Base-by-base conservation (phyloP, 2,113 vertebrate genomes). In the Ascaphus truei region DNA sequence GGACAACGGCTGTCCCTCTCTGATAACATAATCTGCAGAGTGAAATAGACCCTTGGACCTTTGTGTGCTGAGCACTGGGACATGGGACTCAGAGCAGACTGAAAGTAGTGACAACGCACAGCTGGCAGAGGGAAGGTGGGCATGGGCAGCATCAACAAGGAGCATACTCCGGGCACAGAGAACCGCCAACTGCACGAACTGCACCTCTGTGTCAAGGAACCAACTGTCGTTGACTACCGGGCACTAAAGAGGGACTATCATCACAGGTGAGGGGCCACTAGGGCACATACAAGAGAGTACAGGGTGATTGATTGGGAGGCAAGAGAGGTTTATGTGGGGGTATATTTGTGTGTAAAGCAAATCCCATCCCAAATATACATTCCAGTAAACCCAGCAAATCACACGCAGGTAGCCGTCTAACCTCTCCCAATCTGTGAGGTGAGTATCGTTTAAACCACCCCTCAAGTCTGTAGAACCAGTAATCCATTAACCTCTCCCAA, bases 211-310 rank as follows among this genome's bases (percentile, higher is more conserved):
- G 30, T 48, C 31, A 67, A 57, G 13, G 29, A 77, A 7, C 23
- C 3, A 9, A 74, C n/a, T 34, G 15, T 11, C 29, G 18, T 74
- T 3, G 80, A 76, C 6, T 63, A 45, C 33, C 31, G 50, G 26
- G 67, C 27, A 2, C 1, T 51, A 60, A 86, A 77, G 68, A 74
- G 53, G 50, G 78, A 75, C 39, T 69, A 72, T 41, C 81, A 84
- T 1, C 78, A 88, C 62, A 86, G 84, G 92, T 92, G 34, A 71
- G 57, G 34, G 55, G 4, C 13, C 1, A 6, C 15, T 11, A 1
- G 50, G 50, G 50, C 3, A 13, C 4, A 12, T 25, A 26, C 18
- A 1, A 18, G 22, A 1, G 9, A 1, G 0, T 4, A 1, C n/a
- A n/a, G n/a, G n/a, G n/a, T n/a, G n/a, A n/a, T n/a, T n/a, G n/a